phyloP scores from a whole-genome alignment of 2,113 vertebrate species.

The Corvus moneduloides region DNA sequence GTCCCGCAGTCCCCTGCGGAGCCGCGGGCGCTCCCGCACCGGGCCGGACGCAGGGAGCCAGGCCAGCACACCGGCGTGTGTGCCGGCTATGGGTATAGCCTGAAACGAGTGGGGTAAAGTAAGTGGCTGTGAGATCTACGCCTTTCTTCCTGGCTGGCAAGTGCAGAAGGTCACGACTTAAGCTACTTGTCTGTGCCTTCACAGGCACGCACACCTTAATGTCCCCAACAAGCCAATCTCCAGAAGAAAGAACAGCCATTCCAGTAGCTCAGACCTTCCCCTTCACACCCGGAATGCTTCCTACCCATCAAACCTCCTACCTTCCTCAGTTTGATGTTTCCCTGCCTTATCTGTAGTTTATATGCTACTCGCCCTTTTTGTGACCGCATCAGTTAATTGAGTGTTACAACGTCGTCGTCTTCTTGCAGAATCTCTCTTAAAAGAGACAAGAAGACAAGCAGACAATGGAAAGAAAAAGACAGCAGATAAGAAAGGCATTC shows the following conservation, averaged over 20 bases:
- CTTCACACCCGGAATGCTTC: accelerated
- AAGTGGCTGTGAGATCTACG: accelerated
- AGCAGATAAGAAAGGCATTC: not conserved
- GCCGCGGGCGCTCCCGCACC: not conserved
- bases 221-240: not conserved
- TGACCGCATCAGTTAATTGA: not conserved
- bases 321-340: not conserved
- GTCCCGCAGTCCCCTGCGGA: not conserved
- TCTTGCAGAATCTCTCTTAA: not conserved
- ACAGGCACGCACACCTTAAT: accelerated
- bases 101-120: not conserved
- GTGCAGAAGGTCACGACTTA: not conserved
- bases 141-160: not conserved
- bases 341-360: not conserved
- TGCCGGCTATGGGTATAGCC: not conserved
- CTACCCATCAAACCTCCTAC: not conserved
- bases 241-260: not conserved
- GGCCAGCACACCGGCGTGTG: accelerated
- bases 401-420: not conserved
- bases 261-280: not conserved
- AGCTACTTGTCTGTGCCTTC: not conserved
- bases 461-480: not conserved
- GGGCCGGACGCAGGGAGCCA: accelerated
- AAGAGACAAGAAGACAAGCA: not conserved
- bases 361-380: not conserved